Base-by-base conservation (phyloP, 2,888 invertebrate genomes). In the Papilio protenor region DNA sequence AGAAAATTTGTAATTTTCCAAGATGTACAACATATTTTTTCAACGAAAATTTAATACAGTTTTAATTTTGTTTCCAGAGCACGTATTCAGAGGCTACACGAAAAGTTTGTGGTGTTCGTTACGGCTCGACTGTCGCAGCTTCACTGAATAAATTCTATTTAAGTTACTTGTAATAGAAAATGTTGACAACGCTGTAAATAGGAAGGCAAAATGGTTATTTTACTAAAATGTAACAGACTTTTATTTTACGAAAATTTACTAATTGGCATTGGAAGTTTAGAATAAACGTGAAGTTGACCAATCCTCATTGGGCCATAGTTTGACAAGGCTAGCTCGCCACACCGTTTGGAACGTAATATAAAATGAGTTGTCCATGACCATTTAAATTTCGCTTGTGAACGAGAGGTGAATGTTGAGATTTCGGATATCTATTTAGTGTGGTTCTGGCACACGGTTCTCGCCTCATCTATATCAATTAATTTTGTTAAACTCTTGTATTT, bases 91-190 rank as follows among this genome's bases (percentile, higher is more conserved):
- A 66, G 6, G 66, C 45, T n/a, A 69, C 21, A 69, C 16, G n/a
- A 21, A 45, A 69, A 69, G 66, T 69, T 69, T 69, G 45, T 40
- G n/a, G 45, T 69, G 45, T 69, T 69, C 66, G 66, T 69, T 69
- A 69, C 66, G 66, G 66, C 52, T 18, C 27, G 55, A 72, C 33
- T 33, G 72, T 72, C 33, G 23, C 23, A 40, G 40, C 23, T 75
- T 59, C 27, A 55, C 57, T 33, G 70, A 75, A 55, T 75, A 75
- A 69, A 73, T 77, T 61, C 45, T 59, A 52, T 79, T 75, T 72
- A 74, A 77, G 40, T 40, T 40, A 40, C 66, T 78, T 75, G 75
- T 73, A 57, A 57, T 21, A 57, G 40, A 45, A 69, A 69, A 45
- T 69, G 45, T 45, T 66, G 64, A 66, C 33, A 66, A 40, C n/a